Base-by-base conservation (phyloP, 2,888 invertebrate genomes). In the Drepanosiphum platanoidis region DNA sequence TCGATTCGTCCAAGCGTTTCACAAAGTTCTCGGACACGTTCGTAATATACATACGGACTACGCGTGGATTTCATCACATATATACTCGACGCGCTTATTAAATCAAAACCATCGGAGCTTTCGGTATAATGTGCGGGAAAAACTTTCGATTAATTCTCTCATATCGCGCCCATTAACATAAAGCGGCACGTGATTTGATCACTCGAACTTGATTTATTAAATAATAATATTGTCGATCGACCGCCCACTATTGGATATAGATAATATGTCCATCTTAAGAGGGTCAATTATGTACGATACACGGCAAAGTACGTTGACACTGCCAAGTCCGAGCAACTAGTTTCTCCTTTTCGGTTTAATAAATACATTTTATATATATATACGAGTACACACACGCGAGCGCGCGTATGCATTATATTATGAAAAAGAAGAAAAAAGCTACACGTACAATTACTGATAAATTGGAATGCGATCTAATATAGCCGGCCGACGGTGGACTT, bases 391-490 rank as follows among this genome's bases (percentile, higher is more conserved):
- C 39, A 77, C 22, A 61, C n/a, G 15, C 36, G 39, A 39, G 18
- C 30, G 64, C 42, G 34, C 11, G 4, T 36, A 66, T n/a, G 52
- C 27, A 52, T 52, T 80, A 70, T 52, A 58, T 66, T 36, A 61
- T 30, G 80, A 34, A 80, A 79, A 80, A 70, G 18, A 66, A 66
- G 42, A 80, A 82, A 74, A 83, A 83, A 72, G 64, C 74, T 27
- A 80, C 52, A 36, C 30, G 79, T 71, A 61, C 81, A 71, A 71
- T 81, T 81, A 81, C 81, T 42, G 83, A 72, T 83, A 74, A 83
- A 83, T 83, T 61, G 83, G 83, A 83, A 83, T 83, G 83, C 83
- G 72, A 83, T 83, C 74, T 83, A 70, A 70, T 80, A 80, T 70
- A 79, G 78, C 64, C 39, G 22, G 64, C 64, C 78, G 71, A 70